Percentiles rank a stretch among this genome's conserved stretches.
phyloP scores from a whole-genome alignment of 2,113 vertebrate genomes.

The Ochotona princeps region DNA sequence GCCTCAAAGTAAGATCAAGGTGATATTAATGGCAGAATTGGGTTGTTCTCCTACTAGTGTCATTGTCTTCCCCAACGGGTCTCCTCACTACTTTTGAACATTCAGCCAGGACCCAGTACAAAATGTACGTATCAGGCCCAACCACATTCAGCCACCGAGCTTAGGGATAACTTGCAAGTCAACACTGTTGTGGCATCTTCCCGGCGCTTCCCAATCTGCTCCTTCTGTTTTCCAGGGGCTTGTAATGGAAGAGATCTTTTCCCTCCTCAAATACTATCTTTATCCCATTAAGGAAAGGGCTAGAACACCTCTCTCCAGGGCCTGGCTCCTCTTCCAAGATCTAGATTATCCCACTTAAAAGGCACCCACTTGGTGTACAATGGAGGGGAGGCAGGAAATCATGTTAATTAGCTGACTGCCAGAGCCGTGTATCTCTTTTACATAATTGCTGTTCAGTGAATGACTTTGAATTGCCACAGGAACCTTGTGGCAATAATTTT shows the following conservation, averaged over 20 bases:
- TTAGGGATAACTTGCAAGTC: background rate
- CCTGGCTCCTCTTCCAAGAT: background rate
- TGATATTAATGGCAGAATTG: background rate
- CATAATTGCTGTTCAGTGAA: background rate
- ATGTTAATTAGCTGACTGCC: background rate
- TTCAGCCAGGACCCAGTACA: background rate
- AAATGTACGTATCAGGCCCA: background rate
- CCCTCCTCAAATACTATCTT: background rate
- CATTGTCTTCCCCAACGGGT: background rate
- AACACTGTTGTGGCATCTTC: background rate
- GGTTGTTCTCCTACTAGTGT: background rate
- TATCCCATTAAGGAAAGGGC: background rate
- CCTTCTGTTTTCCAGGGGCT: background rate
- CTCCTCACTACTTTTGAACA: background rate
- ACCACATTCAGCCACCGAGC: background rate
- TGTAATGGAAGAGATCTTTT: background rate
- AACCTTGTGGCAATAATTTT: constrained; percentile 6
- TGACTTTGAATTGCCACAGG: background rate
- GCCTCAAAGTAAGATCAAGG: background rate
- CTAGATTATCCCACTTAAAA: background rate
- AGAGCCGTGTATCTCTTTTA: background rate
- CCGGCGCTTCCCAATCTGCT: background rate
- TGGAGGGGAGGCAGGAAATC: background rate
- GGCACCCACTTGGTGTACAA: background rate
- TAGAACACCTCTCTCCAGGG: background rate